These are phyloP conservation scores for Vipera latastei DNA, from an alignment of 2,797 vertebrate species.

Conservation along the genomic window DNA sequence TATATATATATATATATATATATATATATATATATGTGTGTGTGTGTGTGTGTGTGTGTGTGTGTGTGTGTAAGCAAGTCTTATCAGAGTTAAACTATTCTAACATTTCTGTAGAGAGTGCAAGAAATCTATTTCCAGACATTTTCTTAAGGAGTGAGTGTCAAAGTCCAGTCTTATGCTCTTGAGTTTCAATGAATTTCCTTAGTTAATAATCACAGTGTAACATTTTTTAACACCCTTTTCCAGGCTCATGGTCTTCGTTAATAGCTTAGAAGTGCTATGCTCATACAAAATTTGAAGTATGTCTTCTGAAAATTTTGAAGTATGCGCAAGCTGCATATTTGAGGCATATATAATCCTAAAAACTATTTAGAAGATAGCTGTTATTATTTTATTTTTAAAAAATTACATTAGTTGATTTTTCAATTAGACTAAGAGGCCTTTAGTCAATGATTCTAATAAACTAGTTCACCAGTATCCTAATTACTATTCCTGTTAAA, in stretches of 20 bases:
- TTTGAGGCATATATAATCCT: not conserved
- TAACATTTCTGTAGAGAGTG: not conserved
- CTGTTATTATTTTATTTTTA: not conserved
- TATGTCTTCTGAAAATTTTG: not conserved
- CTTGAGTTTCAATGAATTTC: slow-evolving; percentile 4
- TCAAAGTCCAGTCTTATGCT: slow-evolving; percentile 11
- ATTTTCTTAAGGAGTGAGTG: not conserved
- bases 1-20: too few relatives aligned
- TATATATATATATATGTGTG: too few relatives aligned
- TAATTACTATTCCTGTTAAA: not conserved
- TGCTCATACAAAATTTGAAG: not conserved
- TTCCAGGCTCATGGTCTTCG: not conserved
- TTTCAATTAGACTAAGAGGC: not conserved
- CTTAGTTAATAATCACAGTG: not conserved
- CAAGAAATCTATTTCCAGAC: not conserved
- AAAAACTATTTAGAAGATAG: not conserved
- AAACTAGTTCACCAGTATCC: not conserved
- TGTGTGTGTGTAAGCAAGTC: too few relatives aligned
- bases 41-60: too few relatives aligned
- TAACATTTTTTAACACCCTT: not conserved
- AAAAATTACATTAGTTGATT: not conserved
- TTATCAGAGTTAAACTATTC: not conserved
- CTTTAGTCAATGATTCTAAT: not conserved
- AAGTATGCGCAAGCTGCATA: not conserved
- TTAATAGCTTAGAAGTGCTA: not conserved